Evolutionary conservation across 1,140 invertebrate genomes (phyloP).

Genomic region (Chionoecetes opilio): DNA sequence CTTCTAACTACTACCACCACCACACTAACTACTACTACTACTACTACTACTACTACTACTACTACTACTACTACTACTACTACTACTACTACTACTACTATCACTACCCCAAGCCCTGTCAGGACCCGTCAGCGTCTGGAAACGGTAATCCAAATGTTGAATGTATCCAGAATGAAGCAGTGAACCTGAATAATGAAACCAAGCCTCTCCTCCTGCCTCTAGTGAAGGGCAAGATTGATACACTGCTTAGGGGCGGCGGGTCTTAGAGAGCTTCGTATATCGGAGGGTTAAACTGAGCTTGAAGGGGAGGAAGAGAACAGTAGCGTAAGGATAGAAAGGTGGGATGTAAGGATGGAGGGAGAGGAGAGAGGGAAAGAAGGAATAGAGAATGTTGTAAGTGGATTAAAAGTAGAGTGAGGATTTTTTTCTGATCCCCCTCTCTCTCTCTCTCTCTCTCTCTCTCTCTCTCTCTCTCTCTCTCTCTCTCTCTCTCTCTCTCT

Average conservation of each 20-base stretch:
- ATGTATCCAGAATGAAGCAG: background rate
- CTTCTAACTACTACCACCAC: background rate
- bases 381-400: too few species aligned
- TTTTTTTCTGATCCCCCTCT: background rate
- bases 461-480: too few species aligned
- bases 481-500: too few species aligned
- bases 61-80: too few species aligned
- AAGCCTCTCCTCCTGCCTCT: background rate
- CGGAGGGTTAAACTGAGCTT: background rate
- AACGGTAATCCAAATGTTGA: constrained; percentile 29
- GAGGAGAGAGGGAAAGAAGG: background rate
- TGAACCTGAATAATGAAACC: background rate
- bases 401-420: too few species aligned
- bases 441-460: background rate
- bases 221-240: background rate
- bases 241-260: background rate
- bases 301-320: too few species aligned
- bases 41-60: background rate
- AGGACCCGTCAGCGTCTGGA: constrained; percentile 4
- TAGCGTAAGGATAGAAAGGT: background rate
- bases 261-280: background rate
- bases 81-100: too few species aligned
- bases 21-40: too few species aligned
- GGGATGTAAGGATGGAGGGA: background rate
- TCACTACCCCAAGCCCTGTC: background rate